These are phyloP conservation scores for Pseudochirops corinnae DNA, from an alignment of 2,797 vertebrate genomes.

Conservation along the genomic window DNA sequence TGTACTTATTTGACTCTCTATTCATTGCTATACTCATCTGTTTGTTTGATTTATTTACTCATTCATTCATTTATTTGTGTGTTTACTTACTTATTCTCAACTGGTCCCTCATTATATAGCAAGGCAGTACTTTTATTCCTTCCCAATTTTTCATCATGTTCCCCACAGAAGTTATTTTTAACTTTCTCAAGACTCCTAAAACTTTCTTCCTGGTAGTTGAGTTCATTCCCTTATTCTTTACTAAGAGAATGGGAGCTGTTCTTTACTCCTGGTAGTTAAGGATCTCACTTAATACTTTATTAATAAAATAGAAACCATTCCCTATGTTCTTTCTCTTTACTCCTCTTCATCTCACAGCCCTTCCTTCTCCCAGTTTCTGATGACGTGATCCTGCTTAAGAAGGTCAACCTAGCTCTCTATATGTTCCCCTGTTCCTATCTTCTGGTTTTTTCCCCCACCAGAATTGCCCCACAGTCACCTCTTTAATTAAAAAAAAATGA, in stretches of 20 bases:
- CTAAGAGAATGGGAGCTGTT: background rate
- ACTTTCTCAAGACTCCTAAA: background rate
- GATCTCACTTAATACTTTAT: no score
- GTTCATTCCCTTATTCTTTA: background rate
- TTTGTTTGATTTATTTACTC: background rate
- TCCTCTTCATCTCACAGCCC: no score
- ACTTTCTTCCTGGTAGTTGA: background rate
- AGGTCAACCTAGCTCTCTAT: no score
- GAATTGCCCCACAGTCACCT: no score
- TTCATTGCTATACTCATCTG: background rate
- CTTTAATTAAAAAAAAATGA: background rate
- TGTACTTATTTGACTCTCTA: background rate
- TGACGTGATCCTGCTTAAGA: no score
- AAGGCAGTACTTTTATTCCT: background rate
- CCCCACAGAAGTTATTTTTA: background rate
- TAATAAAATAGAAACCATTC: no score
- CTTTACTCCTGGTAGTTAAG: no score
- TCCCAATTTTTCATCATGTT: background rate
- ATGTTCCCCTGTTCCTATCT: no score
- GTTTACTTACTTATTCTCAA: background rate
- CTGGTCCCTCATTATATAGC: background rate
- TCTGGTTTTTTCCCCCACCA: no score
- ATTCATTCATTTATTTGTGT: background rate
- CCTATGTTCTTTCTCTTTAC: no score
- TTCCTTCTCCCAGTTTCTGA: no score